Percentiles rank a stretch among this genome's conserved stretches.
These are phyloP conservation scores for Lysiphlebus fabarum DNA, from an alignment of 1,140 invertebrate species.

Conservation along the genomic window DNA sequence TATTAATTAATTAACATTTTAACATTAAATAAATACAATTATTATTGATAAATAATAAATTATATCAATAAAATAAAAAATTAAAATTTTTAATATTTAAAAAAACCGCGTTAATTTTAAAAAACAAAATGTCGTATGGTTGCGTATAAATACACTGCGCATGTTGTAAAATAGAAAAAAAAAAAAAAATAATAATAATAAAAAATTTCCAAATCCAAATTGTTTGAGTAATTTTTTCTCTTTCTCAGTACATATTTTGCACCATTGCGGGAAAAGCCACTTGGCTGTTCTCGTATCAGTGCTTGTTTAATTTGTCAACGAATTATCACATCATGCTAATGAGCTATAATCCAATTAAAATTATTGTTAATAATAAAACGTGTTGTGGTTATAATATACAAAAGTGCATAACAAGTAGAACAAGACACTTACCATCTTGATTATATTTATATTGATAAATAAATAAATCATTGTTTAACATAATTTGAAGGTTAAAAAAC, in stretches of 20 bases:
- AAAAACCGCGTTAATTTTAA: too few relatives aligned
- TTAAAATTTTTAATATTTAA: too few relatives aligned
- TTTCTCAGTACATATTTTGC: conserved; percentile 22
- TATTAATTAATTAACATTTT: too few relatives aligned
- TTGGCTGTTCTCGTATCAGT: conserved; percentile 48
- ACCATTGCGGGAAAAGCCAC: conserved; percentile 48
- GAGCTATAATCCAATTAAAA: conserved; percentile 44
- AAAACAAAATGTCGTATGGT: too few relatives aligned
- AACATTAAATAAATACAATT: too few relatives aligned
- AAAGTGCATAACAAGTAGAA: conserved; percentile 47
- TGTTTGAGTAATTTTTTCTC: too few relatives aligned
- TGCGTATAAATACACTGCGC: too few relatives aligned
- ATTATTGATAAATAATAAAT: too few relatives aligned
- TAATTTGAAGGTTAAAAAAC: conserved; percentile 2
- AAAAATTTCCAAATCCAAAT: too few relatives aligned
- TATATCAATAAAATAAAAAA: too few relatives aligned
- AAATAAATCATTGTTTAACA: conserved; percentile 30
- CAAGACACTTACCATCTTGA: conserved; percentile 56
- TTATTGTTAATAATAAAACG: conserved; percentile 40
- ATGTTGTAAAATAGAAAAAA: too few relatives aligned
- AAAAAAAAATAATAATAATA: too few relatives aligned
- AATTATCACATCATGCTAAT: conserved; percentile 52
- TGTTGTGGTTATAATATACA: conserved; percentile 54
- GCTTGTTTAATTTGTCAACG: conserved; percentile 33
- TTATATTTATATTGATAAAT: conserved; percentile 39